A percentile compares a stretch with the other conserved stretches of the same genome.
Evolutionary conservation across 2,888 invertebrate species (phyloP).

Genomic region (Hipparchia semele): DNA sequence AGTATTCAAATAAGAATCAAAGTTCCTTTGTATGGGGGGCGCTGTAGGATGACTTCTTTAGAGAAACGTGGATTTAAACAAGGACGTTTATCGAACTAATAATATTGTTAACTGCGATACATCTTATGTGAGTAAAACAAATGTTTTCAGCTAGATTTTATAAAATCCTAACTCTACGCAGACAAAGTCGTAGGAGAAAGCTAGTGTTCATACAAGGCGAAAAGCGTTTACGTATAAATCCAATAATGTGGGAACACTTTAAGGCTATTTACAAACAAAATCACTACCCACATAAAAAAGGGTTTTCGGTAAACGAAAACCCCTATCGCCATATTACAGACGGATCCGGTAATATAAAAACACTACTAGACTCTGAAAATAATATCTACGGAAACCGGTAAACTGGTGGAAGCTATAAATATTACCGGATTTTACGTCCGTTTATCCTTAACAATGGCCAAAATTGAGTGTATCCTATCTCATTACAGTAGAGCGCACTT

Average conservation of each 20-base stretch:
- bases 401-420: constrained; percentile 48
- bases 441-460: constrained; percentile 54
- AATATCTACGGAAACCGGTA: constrained; percentile 42
- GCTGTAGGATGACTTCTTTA: no score
- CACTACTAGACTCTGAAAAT: constrained; percentile 43
- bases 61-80: no score
- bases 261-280: constrained; percentile 30
- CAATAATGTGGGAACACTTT: constrained; percentile 20
- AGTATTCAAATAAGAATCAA: no score
- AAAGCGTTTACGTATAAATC: constrained; percentile 17
- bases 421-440: constrained; percentile 52
- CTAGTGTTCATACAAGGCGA: not conserved
- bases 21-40: no score
- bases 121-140: no score
- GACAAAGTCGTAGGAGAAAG: no score
- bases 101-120: not conserved
- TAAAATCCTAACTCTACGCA: no score
- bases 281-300: constrained; percentile 32
- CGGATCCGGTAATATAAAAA: constrained; percentile 43
- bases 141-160: no score
- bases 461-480: constrained; percentile 53
- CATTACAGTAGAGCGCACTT: constrained; percentile 53
- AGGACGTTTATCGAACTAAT: not conserved
- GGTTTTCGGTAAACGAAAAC: constrained; percentile 35
- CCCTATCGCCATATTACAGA: constrained; percentile 40